These are phyloP conservation scores for Axinella damicornis DNA, from an alignment of 37 sponge, comb jelly and placozoan species.

Conservation along the genomic window DNA sequence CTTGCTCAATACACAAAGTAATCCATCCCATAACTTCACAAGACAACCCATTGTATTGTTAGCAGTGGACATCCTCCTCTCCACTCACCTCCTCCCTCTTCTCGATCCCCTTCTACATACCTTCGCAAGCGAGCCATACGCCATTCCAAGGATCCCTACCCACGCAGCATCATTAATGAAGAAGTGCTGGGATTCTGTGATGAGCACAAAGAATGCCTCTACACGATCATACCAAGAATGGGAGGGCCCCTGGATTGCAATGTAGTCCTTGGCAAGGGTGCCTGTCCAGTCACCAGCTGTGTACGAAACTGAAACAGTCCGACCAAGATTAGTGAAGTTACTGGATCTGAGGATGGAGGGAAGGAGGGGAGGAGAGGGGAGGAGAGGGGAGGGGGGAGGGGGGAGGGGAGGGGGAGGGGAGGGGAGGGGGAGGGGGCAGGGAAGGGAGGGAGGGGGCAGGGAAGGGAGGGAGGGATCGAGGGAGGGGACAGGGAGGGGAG, in stretches of 20 bases:
- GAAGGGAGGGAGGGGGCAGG: too few species aligned
- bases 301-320: conserved; percentile 45
- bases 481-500: too few species aligned
- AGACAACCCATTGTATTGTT: too few species aligned
- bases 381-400: too few species aligned
- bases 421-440: too few species aligned
- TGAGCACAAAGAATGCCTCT: conserved; percentile 21
- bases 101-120: conserved; percentile 17
- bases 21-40: too few species aligned
- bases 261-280: conserved; percentile 7
- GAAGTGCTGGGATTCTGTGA: conserved; percentile 25
- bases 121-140: conserved; percentile 42
- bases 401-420: too few species aligned
- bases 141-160: conserved; percentile 72
- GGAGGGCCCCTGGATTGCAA: not conserved
- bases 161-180: conserved; percentile 36
- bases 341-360: not conserved
- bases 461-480: too few species aligned
- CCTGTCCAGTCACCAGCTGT: conserved; percentile 56
- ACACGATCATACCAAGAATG: not conserved
- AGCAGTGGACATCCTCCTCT: too few species aligned
- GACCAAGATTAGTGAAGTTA: conserved; percentile 1
- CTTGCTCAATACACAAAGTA: too few species aligned
- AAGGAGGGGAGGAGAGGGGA: too few species aligned
- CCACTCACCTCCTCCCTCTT: too few species aligned